A percentile compares a stretch with the other conserved stretches of the same genome.
Evolutionary conservation across 2,888 invertebrate species (phyloP).

Genomic region (Mimumesa dahlbomi): DNA sequence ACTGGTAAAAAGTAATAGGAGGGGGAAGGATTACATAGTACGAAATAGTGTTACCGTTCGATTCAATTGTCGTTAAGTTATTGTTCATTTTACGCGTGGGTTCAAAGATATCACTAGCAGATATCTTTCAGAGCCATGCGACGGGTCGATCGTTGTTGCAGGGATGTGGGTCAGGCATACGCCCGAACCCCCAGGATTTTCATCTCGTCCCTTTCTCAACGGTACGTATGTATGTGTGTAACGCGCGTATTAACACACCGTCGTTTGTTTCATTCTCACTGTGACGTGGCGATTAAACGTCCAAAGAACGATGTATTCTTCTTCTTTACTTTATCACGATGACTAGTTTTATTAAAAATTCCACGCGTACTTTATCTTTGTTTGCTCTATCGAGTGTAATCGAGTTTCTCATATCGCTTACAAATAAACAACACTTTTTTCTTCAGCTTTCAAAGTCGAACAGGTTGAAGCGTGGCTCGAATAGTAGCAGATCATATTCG

Average conservation of each 20-base stretch:
- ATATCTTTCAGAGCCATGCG: slow-evolving; percentile 55
- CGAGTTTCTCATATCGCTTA: too few species aligned
- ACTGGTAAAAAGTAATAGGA: too few species aligned
- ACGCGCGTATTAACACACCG: slow-evolving; percentile 9
- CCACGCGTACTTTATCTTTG: too few species aligned
- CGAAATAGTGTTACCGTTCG: neutral
- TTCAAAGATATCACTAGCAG: slow-evolving; percentile 42
- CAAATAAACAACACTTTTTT: too few species aligned
- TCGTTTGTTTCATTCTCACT: neutral
- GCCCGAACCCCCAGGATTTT: slow-evolving; percentile 69
- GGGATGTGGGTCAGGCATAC: slow-evolving; percentile 74
- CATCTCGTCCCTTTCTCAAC: slow-evolving; percentile 51
- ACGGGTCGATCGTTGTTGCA: slow-evolving; percentile 69
- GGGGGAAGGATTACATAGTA: too few species aligned
- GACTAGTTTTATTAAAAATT: too few species aligned
- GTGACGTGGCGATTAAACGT: neutral
- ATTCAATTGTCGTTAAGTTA: neutral
- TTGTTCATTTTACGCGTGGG: slow-evolving; percentile 31
- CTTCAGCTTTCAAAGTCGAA: too few species aligned
- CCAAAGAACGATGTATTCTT: neutral
- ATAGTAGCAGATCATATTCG: too few species aligned
- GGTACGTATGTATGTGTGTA: slow-evolving; percentile 10
- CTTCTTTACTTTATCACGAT: too few species aligned
- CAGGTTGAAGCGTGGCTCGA: too few species aligned
- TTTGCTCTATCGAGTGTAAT: too few species aligned